A percentile compares a stretch with the other conserved stretches of the same genome.
Conservation (phyloP, 1,140 invertebrate species). For the Melitaea cinxia region DNA sequence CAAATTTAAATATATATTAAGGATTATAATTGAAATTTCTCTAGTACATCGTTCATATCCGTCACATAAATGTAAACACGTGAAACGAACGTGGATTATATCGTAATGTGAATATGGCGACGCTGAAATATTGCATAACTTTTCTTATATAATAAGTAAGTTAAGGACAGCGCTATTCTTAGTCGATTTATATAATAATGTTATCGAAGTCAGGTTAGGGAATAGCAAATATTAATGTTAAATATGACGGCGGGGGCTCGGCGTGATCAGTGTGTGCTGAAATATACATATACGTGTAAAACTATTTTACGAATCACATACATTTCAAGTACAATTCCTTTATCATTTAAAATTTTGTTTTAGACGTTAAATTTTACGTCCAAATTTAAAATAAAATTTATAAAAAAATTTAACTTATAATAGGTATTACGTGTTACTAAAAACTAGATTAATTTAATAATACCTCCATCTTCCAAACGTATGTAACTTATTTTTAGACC, state of each 20-base stretch:
- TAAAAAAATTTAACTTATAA: too few species aligned
- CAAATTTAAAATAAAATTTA: too few species aligned
- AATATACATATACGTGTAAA: too few species aligned
- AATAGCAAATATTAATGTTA: constrained; percentile 14
- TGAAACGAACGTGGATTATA: not conserved
- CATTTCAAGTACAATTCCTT: too few species aligned
- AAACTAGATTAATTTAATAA: too few species aligned
- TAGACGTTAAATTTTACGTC: too few species aligned
- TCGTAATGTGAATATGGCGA: not conserved
- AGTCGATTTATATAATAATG: constrained; percentile 6
- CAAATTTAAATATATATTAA: constrained; percentile 8
- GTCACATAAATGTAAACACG: not conserved
- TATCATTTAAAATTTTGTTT: too few species aligned
- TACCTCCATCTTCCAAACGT: too few species aligned
- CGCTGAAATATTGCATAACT: constrained; percentile 15
- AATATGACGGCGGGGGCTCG: constrained; percentile 2
- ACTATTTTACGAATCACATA: too few species aligned
- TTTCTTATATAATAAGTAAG: constrained; percentile 18
- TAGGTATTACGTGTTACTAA: too few species aligned
- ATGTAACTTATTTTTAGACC: too few species aligned
- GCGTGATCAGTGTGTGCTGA: not conserved
- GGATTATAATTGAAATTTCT: constrained; percentile 2
- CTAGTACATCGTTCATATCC: constrained; percentile 17
- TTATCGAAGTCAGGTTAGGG: constrained; percentile 2
- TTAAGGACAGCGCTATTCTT: constrained; percentile 17